These are phyloP conservation scores for Drosophila atripex DNA, from an alignment of 2,888 invertebrate species.

Conservation along the genomic window DNA sequence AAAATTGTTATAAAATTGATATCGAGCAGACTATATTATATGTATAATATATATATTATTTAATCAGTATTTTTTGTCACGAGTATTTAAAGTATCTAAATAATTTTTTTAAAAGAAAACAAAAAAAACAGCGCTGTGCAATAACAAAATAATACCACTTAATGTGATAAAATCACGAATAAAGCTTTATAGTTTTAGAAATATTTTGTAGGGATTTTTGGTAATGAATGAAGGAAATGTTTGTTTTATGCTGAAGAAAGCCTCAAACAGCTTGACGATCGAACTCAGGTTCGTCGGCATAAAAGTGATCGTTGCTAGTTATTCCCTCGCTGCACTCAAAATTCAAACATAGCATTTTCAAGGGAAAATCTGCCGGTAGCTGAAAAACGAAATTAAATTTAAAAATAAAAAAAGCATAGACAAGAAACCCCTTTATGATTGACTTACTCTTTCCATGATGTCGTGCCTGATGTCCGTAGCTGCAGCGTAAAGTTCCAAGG, in stretches of 20 bases:
- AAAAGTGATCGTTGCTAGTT: conserved; percentile 51
- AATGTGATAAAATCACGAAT: conserved; percentile 58
- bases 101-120: background rate
- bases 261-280: conserved; percentile 53
- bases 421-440: no score
- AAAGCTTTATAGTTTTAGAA: conserved; percentile 44
- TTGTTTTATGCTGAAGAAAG: conserved; percentile 6
- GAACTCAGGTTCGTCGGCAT: conserved; percentile 65
- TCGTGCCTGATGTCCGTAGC: conserved; percentile 68
- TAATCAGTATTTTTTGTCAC: background rate
- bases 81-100: background rate
- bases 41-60: background rate
- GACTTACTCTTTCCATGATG: conserved; percentile 61
- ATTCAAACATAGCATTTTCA: conserved; percentile 50
- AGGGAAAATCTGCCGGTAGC: conserved; percentile 56
- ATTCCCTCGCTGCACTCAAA: conserved; percentile 70
- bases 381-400: conserved; percentile 18
- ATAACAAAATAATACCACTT: conserved; percentile 55
- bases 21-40: background rate
- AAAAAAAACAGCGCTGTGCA: conserved; percentile 18
- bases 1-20: conserved; percentile 1
- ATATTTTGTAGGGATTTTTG: conserved; percentile 39
- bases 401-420: background rate
- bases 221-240: conserved; percentile 36
- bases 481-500: conserved; percentile 59